Base-by-base conservation (phyloP, 2,113 vertebrate genomes). In the Gopherus evgoodei region DNA sequence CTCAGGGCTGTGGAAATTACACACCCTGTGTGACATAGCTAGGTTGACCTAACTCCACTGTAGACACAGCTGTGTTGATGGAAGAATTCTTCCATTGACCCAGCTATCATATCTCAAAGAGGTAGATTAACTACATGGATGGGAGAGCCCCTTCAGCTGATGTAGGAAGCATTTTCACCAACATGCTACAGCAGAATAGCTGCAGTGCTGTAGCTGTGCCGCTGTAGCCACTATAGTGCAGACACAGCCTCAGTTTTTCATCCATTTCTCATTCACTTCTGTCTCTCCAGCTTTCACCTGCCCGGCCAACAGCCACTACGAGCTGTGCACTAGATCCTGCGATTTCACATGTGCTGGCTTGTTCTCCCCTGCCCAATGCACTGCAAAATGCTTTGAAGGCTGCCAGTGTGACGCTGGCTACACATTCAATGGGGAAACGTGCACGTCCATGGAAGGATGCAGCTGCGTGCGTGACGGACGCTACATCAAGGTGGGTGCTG, bases 351-450 rank as follows among this genome's bases (percentile, higher is more conserved):
- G 98, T 90, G 96, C 97, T 81, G 96, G 97, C 81, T 95, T 98
- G n/a, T 90, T 53, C 50, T 80, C 84, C 69, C 83, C 57, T 35
- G 78, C 29, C 16, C 69, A 87, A 2, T 97, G 96, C 69, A 87
- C 83, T 13, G 52, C 42, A 1, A 57, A 56, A 42, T 98, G 98
- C 85, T 98, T 97, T 93, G 98, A 98, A 96, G 98, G 98, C 79
- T 99, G 98, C 90, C 95, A 98, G 50, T 98, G 98, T 69, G 96
- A 98, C 19, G 78, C 19, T 1, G 97, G 98, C 83, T 98, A 97
- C n/a, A 90, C 98, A 76, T 98, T 95, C 29, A 97, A 98, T 88
- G 97, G 97, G 25, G 57, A 94, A 69, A 92, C 95, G 5, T 98
- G 98, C 89, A 98, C 98, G 85, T 42, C 91, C 17, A 54, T 98